Evolutionary conservation across 2,113 vertebrate genomes (phyloP).

Genomic region (Sphyrna mokarran): DNA sequence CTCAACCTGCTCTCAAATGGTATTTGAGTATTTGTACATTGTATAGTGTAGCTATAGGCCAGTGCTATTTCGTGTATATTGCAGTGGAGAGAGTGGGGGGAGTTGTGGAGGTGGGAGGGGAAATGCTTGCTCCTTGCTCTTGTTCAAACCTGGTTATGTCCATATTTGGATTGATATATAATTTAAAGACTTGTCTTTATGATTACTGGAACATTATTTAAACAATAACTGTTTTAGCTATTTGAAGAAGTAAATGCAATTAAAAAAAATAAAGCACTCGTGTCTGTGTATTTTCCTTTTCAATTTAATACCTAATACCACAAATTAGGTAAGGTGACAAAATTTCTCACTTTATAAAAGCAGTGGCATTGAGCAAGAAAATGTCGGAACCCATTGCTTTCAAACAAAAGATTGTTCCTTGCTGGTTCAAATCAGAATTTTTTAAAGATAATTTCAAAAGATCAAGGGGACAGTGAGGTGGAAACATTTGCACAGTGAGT

Average conservation of each 20-base stretch:
- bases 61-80: conserved; percentile 52
- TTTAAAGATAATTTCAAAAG: not conserved
- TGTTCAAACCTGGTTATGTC: conserved; percentile 51
- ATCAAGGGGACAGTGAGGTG: not conserved
- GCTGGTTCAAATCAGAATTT: not conserved
- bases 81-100: conserved; percentile 38
- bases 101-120: not conserved
- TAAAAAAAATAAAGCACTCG: conserved; percentile 56
- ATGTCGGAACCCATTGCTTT: not conserved
- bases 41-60: conserved; percentile 49
- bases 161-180: conserved; percentile 51
- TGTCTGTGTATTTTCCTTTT: not conserved
- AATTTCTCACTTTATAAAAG: not conserved
- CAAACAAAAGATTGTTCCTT: not conserved
- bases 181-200: conserved; percentile 54
- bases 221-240: conserved; percentile 53
- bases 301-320: not conserved
- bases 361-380: not conserved
- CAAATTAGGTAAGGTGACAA: not conserved
- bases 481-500: not conserved
- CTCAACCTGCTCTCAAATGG: conserved; percentile 42
- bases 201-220: conserved; percentile 64
- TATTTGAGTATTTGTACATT: conserved; percentile 54
- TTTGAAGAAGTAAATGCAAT: conserved; percentile 65
- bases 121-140: conserved; percentile 45